Base-by-base conservation (phyloP, 37 sponge, comb jelly and placozoan species). In the Crambe crambe region DNA sequence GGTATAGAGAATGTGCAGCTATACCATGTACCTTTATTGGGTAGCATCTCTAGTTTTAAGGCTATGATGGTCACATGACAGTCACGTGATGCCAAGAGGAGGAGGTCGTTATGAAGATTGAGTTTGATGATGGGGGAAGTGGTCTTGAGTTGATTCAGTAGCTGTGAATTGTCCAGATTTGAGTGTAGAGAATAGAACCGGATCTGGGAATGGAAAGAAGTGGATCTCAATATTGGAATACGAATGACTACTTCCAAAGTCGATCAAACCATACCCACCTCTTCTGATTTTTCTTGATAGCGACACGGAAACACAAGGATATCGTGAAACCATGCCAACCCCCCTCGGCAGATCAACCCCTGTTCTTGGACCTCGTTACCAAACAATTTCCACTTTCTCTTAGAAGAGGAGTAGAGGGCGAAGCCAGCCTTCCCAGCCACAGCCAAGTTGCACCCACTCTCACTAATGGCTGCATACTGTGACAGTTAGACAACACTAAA, bases 371-470 rank as follows among this genome's bases (percentile, higher is more conserved):
- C 64, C 66, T 91, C 94, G 63, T 94, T 96, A 29, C 89, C 95
- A 64, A 94, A 96, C 8, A 96, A 71, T 70, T 91, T 96, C 97
- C 97, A 96, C 71, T 88, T 90, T 3, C 87, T 72, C 27, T 57
- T 79, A 2, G 43, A 35, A 26, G 64, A 68, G 20, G 83, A 80
- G 76, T 79, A 89, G 64, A 94, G 80, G 41, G 84, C 83, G 66
- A 94, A 77, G 0, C 93, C 95, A 4, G 83, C 82, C 54, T 59
- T 78, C 9, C 92, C 92, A 27, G 86, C 83, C 27, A 89, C 83
- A 1, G 83, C 95, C 15, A 95, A 29, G 61, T 92, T 80, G 26
- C 51, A 58, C 8, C 81, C 95, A 42, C 40, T 71, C 22, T 15
- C 25, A 73, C 77, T 76, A 6, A 92, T 47, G 59, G 89, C 93